Percentiles rank a stretch among this genome's conserved stretches.
These are phyloP conservation scores for Ellobium chinense DNA, from an alignment of 2,888 invertebrate genomes.

Conservation along the genomic window DNA sequence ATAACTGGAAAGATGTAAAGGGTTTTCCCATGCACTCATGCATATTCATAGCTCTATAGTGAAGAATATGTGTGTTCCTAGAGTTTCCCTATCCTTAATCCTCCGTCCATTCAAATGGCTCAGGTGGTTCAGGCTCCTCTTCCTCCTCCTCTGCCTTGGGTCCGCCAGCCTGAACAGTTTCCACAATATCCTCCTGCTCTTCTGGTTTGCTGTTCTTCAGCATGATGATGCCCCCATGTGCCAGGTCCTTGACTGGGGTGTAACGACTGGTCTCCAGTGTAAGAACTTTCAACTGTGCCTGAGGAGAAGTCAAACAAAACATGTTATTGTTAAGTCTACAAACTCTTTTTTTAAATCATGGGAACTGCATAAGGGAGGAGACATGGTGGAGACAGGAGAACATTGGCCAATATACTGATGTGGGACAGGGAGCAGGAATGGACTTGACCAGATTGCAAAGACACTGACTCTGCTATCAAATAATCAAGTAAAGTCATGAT, in stretches of 20 bases:
- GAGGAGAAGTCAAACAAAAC: not conserved
- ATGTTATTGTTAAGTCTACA: too few species aligned
- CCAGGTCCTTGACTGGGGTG: constrained; percentile 91
- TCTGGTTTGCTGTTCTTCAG: constrained; percentile 90
- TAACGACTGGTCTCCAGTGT: constrained; percentile 91
- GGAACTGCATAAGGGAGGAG: not conserved
- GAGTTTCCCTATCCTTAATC: too few species aligned
- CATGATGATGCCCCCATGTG: constrained; percentile 97
- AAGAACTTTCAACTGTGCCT: constrained; percentile 82
- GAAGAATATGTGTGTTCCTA: too few species aligned
- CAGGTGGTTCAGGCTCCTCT: constrained; percentile 97
- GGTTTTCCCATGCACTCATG: too few species aligned
- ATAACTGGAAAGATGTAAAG: too few species aligned
- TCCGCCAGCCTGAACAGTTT: constrained; percentile 88
- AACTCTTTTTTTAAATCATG: too few species aligned
- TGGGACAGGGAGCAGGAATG: too few species aligned
- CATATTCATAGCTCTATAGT: too few species aligned
- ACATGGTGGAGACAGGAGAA: not conserved
- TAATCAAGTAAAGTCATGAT: too few species aligned
- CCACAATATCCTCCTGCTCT: constrained; percentile 91
- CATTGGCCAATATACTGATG: too few species aligned
- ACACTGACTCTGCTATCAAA: too few species aligned
- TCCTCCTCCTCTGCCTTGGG: constrained; percentile 88
- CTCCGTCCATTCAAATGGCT: constrained; percentile 97
- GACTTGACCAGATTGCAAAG: too few species aligned